Evolutionary conservation across 2,888 invertebrate genomes (phyloP), one percentile per base, ranked within the genome.

Genomic region (Eristalis intricaria): DNA sequence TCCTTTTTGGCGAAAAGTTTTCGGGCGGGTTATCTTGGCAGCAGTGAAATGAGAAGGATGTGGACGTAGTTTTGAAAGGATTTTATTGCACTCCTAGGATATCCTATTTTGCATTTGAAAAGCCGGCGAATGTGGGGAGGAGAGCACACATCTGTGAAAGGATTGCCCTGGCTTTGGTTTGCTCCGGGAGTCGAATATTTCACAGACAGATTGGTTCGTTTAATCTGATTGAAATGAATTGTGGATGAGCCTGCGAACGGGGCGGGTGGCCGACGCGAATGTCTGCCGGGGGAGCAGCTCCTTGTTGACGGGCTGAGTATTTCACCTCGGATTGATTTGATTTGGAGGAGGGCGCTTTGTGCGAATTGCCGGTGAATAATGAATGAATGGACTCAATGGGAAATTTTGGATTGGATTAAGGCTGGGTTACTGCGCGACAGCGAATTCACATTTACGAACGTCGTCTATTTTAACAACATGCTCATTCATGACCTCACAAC

Each of bases 51-150:
- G 43, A 29, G 32, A 19, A 19, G 5, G 63, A 64, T 35, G 65
- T 68, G 43, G 60, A 60, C 15, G 26, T 60, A 23, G 60, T 26
- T n/a, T 32, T 64, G n/a, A 71, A 65, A 74, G 64, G 65, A 78
- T 74, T 86, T 82, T 78, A 86, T 78, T 86, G 82, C 83, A 66
- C 78, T 75, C 78, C 13, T 43, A 70, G 70, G 73, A 83, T 86
- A 78, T 78, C 77, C 60, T 68, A 66, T 26, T 86, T 78, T 83
- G 74, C 74, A 78, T 61, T 78, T 19, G 50, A 50, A 50, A 19
- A 19, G 50, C 50, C 19, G 78, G 78, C 65, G 82, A 75, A 75
- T 73, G 66, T 69, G 40, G 8, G 15, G 58, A 23, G 19, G 63
- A 29, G 73, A n/a, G 32, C 58, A 50, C 43, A 50, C 35, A 76